A percentile compares a stretch with the other conserved stretches of the same genome.
These are phyloP conservation scores for Synanthedon formicaeformis DNA, from an alignment of 2,888 invertebrate genomes.

Conservation along the genomic window DNA sequence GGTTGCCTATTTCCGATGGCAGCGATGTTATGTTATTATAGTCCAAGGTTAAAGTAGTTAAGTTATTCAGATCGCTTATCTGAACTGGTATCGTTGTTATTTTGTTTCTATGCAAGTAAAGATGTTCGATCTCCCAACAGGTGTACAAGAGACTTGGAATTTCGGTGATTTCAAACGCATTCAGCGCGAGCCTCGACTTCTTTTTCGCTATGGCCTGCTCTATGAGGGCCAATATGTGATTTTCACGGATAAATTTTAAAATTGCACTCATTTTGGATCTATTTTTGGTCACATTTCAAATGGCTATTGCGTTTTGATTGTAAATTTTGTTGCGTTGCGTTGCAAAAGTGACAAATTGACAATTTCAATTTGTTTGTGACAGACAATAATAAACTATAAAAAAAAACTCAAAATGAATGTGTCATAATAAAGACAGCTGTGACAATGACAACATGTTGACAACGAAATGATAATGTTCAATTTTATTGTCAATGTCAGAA, in stretches of 20 bases:
- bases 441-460: no score
- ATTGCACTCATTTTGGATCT: constrained; percentile 72
- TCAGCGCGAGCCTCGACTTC: constrained; percentile 71
- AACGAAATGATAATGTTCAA: no score
- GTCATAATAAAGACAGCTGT: no score
- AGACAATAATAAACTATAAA: no score
- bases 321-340: constrained; percentile 36
- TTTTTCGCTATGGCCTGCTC: constrained; percentile 73
- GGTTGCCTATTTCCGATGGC: constrained; percentile 70
- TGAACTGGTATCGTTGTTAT: constrained; percentile 59
- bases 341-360: constrained; percentile 20
- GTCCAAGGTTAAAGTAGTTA: constrained; percentile 74
- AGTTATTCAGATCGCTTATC: constrained; percentile 63
- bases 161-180: constrained; percentile 73
- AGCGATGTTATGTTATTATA: constrained; percentile 73
- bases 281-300: constrained; percentile 40
- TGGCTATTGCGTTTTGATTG: constrained; percentile 42
- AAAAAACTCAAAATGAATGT: no score
- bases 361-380: constrained; percentile 10
- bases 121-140: constrained; percentile 69
- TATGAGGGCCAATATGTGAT: constrained; percentile 75
- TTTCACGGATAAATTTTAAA: constrained; percentile 76
- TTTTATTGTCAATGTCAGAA: no score
- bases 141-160: constrained; percentile 70
- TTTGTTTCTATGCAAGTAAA: constrained; percentile 75